These are phyloP conservation scores for Hipposideros armiger DNA, from an alignment of 2,113 vertebrate genomes.

Conservation along the genomic window DNA sequence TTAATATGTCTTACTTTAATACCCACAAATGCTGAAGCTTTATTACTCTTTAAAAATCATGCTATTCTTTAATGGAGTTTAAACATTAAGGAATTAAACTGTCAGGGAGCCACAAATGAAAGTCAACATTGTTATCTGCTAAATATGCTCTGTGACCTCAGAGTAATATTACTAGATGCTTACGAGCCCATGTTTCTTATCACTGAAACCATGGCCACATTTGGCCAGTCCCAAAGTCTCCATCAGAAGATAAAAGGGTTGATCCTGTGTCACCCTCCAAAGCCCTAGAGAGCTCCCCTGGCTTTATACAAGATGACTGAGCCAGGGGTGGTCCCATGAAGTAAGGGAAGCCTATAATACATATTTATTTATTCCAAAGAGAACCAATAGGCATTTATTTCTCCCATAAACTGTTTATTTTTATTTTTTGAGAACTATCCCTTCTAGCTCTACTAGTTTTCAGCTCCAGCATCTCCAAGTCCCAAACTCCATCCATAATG, in stretches of 20 bases:
- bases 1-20: conserved; percentile 44
- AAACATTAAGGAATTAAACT: conserved; percentile 32
- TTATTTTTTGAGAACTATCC: background rate
- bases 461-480: background rate
- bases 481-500: background rate
- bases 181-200: background rate
- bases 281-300: background rate
- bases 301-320: background rate
- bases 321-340: background rate
- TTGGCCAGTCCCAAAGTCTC: background rate
- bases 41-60: conserved; percentile 39
- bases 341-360: background rate
- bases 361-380: background rate
- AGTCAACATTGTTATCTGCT: background rate
- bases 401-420: background rate
- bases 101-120: background rate
- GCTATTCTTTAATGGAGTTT: background rate
- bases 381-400: background rate
- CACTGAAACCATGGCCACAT: background rate
- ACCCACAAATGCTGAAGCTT: background rate
- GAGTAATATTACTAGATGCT: background rate
- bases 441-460: background rate
- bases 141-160: background rate
- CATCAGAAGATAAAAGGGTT: background rate
- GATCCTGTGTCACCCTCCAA: background rate